These are phyloP conservation scores for Cotesia glomerata DNA, from an alignment of 1,140 invertebrate species.

Conservation along the genomic window DNA sequence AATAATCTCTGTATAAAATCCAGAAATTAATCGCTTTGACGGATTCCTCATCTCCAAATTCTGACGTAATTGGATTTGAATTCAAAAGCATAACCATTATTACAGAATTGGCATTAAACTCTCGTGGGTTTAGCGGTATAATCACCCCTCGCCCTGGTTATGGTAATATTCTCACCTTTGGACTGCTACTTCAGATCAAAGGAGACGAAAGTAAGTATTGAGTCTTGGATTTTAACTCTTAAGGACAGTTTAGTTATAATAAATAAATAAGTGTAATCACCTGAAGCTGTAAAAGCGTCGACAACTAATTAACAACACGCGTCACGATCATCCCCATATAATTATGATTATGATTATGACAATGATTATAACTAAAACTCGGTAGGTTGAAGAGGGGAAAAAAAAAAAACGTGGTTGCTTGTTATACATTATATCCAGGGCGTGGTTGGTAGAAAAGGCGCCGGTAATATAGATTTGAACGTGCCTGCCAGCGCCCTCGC, in stretches of 20 bases:
- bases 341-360: not conserved
- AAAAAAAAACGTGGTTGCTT: not conserved
- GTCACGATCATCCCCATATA: not conserved
- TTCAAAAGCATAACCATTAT: not conserved
- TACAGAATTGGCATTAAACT: not conserved
- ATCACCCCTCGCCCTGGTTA: not conserved
- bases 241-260: conserved; percentile 1
- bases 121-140: not conserved
- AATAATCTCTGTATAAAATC: not conserved
- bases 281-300: conserved; percentile 13
- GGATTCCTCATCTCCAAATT: not conserved
- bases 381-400: not conserved
- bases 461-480: not conserved
- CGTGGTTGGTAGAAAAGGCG: not conserved
- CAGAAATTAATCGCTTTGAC: not conserved
- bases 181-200: too few relatives aligned
- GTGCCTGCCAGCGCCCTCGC: not conserved
- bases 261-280: conserved; percentile 34
- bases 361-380: too few relatives aligned
- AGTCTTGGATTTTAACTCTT: not conserved
- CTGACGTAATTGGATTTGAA: conserved; percentile 1
- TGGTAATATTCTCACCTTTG: not conserved
- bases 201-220: too few relatives aligned
- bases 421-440: not conserved
- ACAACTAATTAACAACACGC: conserved; percentile 36